A percentile compares a stretch with the other conserved stretches of the same genome.
phyloP scores from a whole-genome alignment of 2,797 vertebrate genomes.

The Anniella stebbinsi region DNA sequence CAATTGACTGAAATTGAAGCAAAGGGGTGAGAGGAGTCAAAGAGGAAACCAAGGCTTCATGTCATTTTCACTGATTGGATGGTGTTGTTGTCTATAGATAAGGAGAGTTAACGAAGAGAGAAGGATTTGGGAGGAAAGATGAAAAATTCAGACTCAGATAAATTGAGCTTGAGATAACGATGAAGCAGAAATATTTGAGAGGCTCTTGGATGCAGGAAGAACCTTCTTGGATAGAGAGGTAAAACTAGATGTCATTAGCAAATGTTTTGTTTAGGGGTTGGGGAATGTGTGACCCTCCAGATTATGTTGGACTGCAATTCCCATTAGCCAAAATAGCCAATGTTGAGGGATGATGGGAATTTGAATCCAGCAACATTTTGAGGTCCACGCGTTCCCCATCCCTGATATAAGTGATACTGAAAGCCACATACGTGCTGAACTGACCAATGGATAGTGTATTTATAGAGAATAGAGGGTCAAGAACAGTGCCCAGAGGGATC shows the following conservation, averaged over 20 bases:
- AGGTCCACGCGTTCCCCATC: no score
- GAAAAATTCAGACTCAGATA: neutral
- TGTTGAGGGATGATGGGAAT: no score
- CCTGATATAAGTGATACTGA: no score
- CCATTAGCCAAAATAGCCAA: no score
- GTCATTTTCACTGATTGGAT: neutral
- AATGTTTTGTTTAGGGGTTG: no score
- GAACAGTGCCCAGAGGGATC: neutral
- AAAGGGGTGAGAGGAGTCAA: neutral
- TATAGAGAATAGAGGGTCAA: neutral
- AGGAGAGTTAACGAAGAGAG: neutral
- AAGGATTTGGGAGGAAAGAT: neutral
- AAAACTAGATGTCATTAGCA: neutral
- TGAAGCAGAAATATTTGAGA: neutral
- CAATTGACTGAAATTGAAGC: neutral
- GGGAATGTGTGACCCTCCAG: no score
- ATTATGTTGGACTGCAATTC: no score
- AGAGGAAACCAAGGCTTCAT: neutral
- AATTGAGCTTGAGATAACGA: neutral
- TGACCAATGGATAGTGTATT: neutral
- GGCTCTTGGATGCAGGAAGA: neutral
- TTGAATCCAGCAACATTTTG: no score
- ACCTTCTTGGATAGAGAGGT: neutral
- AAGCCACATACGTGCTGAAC: no score
- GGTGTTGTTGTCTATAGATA: neutral